Evolutionary conservation across 2,888 invertebrate species (phyloP).

Genomic region (Oligia latruncula): DNA sequence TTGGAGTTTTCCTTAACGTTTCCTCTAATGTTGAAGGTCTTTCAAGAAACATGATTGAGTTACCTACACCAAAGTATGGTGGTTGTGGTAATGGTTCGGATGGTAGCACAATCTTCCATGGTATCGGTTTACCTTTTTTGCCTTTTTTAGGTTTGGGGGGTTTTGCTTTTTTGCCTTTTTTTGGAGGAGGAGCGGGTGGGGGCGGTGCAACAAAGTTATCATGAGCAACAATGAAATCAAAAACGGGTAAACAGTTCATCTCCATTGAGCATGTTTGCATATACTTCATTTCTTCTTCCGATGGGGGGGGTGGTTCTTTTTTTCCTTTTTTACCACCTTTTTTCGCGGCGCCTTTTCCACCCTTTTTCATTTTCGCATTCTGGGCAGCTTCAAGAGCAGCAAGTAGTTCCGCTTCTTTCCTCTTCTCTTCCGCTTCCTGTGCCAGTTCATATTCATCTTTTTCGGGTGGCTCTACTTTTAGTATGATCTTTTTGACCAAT

Average conservation of each 20-base stretch:
- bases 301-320: conserved; percentile 82
- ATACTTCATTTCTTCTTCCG: conserved; percentile 87
- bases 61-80: conserved; percentile 87
- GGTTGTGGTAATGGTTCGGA: conserved; percentile 87
- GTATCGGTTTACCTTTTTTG: conserved; percentile 74
- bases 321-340: conserved; percentile 74
- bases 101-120: conserved; percentile 78
- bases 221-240: conserved; percentile 87
- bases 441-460: conserved; percentile 86
- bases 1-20: conserved; percentile 81
- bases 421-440: conserved; percentile 81
- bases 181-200: conserved; percentile 80
- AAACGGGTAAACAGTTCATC: conserved; percentile 85
- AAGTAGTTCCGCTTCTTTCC: conserved; percentile 78
- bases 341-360: conserved; percentile 57
- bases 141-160: conserved; percentile 72
- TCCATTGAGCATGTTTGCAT: conserved; percentile 87
- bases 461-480: conserved; percentile 84
- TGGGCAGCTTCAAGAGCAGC: conserved; percentile 79
- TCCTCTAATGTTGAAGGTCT: conserved; percentile 84
- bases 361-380: conserved; percentile 76
- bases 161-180: conserved; percentile 65
- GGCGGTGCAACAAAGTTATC: conserved; percentile 86
- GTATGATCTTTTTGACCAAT: conserved; percentile 83
- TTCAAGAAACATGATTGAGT: conserved; percentile 84